A percentile compares a stretch with the other conserved stretches of the same genome.
Conservation (phyloP, 2,113 vertebrate genomes). For the Tachysurus vachellii region DNA sequence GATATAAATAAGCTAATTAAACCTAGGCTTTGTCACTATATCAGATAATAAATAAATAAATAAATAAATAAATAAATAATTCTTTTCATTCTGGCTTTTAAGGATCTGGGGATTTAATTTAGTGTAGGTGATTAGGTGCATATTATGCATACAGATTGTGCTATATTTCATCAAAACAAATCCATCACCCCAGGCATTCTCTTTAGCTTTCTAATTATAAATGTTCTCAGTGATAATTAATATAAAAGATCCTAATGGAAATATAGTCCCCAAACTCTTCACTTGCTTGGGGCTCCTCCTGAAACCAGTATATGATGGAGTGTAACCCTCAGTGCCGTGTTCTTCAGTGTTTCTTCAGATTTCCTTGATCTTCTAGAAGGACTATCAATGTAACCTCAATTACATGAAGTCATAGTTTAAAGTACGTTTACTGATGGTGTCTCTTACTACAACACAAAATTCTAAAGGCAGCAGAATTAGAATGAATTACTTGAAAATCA, state of each 20-base stretch:
- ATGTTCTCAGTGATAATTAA: slow-evolving; percentile 21
- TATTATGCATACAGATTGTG: slow-evolving; percentile 22
- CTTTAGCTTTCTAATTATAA: slow-evolving; percentile 33
- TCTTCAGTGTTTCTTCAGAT: background rate
- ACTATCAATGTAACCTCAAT: background rate
- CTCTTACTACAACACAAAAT: background rate
- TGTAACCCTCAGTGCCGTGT: background rate
- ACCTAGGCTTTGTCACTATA: slow-evolving; percentile 32
- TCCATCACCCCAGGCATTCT: slow-evolving; percentile 1
- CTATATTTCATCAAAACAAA: slow-evolving; percentile 25
- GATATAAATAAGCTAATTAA: slow-evolving; percentile 63
- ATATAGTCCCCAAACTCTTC: slow-evolving; percentile 5
- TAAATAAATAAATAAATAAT: background rate
- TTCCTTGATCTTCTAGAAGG: background rate
- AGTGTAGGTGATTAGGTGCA: slow-evolving; percentile 3
- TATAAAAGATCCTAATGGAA: slow-evolving; percentile 10
- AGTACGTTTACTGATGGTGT: background rate
- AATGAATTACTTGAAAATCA: background rate
- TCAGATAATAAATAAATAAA: slow-evolving; percentile 16
- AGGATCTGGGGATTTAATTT: slow-evolving; percentile 6
- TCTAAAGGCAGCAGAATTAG: background rate
- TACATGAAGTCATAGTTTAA: background rate
- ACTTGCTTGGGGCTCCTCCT: background rate
- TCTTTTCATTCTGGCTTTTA: background rate
- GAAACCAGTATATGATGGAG: background rate